Conservation (phyloP, 1,140 invertebrate genomes). For the Papilio xuthus region DNA sequence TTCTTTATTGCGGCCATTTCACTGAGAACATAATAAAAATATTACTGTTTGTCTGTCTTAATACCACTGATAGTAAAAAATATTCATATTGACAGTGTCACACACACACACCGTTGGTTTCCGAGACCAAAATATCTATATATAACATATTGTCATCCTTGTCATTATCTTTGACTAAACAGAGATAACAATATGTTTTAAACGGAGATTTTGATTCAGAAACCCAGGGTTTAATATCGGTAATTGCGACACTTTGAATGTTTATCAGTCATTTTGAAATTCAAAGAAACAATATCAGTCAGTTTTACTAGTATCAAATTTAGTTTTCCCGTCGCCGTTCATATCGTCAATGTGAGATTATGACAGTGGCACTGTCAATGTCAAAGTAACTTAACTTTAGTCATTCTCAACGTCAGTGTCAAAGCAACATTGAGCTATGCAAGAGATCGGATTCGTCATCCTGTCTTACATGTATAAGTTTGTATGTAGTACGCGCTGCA, state of each 20-base stretch:
- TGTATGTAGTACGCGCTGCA: not conserved
- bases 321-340: not conserved
- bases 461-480: not conserved
- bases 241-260: not conserved
- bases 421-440: slow-evolving; percentile 12
- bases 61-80: not conserved
- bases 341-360: not conserved
- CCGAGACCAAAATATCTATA: too few species aligned
- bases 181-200: too few species aligned
- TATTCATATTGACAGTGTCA: not conserved
- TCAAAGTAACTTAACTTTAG: not conserved
- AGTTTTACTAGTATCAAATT: too few species aligned
- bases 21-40: not conserved
- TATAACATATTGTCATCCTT: too few species aligned
- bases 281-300: too few species aligned
- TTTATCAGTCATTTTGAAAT: not conserved
- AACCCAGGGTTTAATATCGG: too few species aligned
- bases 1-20: not conserved
- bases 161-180: too few species aligned
- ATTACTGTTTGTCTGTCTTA: not conserved
- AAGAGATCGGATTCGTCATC: slow-evolving; percentile 6
- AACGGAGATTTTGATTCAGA: too few species aligned
- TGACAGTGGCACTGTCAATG: not conserved
- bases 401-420: not conserved
- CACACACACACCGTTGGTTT: too few species aligned